Evolutionary conservation across 2,113 vertebrate species (phyloP).

Genomic region (Tachycineta bicolor): DNA sequence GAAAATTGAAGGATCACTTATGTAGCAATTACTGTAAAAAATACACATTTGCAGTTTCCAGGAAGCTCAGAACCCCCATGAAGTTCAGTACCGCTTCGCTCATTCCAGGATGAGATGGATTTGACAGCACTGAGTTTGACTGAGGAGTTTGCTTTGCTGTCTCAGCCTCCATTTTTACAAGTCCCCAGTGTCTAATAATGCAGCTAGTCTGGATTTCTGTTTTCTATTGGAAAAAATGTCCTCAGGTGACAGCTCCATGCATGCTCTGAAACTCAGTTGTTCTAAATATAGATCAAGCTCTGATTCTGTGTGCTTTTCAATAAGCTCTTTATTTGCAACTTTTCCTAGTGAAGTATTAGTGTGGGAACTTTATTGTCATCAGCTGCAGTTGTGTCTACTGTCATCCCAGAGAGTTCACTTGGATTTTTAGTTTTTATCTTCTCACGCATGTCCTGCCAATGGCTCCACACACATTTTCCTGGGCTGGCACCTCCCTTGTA

Average conservation of each 20-base stretch:
- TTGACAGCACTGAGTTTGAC: background rate
- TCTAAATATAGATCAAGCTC: background rate
- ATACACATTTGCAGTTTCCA: background rate
- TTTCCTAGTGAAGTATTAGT: background rate
- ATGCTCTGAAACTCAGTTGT: background rate
- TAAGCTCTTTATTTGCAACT: background rate
- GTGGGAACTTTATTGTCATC: background rate
- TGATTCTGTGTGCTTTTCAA: background rate
- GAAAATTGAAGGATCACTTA: background rate
- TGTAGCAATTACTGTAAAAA: background rate
- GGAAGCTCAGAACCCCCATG: background rate
- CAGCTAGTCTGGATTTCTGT: background rate
- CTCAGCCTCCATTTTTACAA: background rate
- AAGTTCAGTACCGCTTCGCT: background rate
- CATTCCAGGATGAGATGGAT: background rate
- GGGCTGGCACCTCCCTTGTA: background rate
- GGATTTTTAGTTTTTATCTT: background rate
- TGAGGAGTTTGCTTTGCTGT: background rate
- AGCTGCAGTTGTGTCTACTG: background rate
- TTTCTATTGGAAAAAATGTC: background rate
- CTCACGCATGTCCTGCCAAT: fast-evolving
- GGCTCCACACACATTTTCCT: background rate
- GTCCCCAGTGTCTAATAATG: background rate
- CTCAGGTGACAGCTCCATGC: background rate
- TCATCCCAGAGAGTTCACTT: background rate